A percentile compares a stretch with the other conserved stretches of the same genome.
Conservation (phyloP, 1,140 invertebrate genomes). For the Belonocnema kinseyi region DNA sequence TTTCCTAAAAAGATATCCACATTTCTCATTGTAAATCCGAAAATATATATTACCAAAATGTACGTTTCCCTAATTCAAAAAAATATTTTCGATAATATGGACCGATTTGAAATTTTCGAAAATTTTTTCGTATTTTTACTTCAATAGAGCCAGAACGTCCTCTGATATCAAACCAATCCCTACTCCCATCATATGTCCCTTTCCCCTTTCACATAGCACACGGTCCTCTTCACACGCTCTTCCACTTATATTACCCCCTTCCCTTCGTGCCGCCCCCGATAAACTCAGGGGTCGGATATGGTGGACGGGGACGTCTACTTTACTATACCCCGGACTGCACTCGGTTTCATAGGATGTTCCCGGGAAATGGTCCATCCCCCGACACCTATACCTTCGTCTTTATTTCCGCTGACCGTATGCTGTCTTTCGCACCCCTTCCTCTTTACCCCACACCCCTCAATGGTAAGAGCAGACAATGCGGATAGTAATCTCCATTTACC, state of each 20-base stretch:
- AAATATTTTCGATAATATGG: too few relatives aligned
- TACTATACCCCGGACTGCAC: constrained; percentile 48
- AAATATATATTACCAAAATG: too few relatives aligned
- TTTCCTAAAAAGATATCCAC: too few relatives aligned
- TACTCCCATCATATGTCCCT: constrained; percentile 1
- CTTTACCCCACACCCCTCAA: not conserved
- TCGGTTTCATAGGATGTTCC: constrained; percentile 55
- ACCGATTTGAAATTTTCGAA: not conserved
- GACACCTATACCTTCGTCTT: constrained; percentile 56
- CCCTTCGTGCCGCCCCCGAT: not conserved
- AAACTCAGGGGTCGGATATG: constrained; percentile 16
- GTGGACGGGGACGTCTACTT: constrained; percentile 41
- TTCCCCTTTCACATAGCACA: constrained; percentile 1
- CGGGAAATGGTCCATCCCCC: constrained; percentile 56
- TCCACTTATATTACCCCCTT: constrained; percentile 24
- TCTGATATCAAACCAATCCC: constrained; percentile 35
- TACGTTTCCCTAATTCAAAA: too few relatives aligned
- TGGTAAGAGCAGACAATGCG: not conserved
- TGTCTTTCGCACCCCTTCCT: not conserved
- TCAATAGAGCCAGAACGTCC: not conserved
- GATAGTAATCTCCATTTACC: constrained; percentile 4
- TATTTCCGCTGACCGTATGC: constrained; percentile 53
- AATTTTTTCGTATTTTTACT: not conserved
- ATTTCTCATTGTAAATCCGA: too few relatives aligned
- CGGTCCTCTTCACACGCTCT: constrained; percentile 31